A percentile compares a stretch with the other conserved stretches of the same genome.
These are phyloP conservation scores for Rhinella marina DNA, from an alignment of 2,797 vertebrate genomes.

Conservation along the genomic window DNA sequence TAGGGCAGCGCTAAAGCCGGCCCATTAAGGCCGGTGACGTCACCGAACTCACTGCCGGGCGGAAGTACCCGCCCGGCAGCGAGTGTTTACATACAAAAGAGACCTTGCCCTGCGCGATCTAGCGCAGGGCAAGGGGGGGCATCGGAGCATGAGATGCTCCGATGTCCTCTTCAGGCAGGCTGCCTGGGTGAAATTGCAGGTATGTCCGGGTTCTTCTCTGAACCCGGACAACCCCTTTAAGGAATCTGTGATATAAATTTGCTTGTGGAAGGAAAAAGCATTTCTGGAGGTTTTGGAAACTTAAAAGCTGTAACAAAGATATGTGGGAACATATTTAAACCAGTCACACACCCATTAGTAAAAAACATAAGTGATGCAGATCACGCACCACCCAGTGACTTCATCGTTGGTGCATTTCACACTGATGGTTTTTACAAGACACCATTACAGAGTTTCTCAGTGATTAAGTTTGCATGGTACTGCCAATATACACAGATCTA, in stretches of 20 bases:
- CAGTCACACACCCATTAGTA: conserved; percentile 43
- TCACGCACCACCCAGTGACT: conserved; percentile 33
- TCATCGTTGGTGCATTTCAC: conserved; percentile 2
- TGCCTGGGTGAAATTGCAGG: too few species aligned
- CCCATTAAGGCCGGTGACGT: too few species aligned
- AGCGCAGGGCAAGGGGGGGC: too few species aligned
- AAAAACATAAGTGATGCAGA: conserved; percentile 18
- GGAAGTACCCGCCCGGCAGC: too few species aligned
- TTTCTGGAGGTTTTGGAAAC: background rate
- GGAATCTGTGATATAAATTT: background rate
- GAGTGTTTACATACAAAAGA: too few species aligned
- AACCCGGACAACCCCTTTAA: too few species aligned
- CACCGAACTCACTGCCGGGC: too few species aligned
- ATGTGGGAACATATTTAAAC: conserved; percentile 13
- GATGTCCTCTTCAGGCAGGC: too few species aligned
- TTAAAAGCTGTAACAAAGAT: conserved; percentile 19
- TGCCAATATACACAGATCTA: conserved; percentile 18
- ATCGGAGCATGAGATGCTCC: too few species aligned
- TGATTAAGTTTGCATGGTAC: background rate
- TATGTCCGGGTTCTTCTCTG: too few species aligned
- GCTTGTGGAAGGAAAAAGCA: background rate
- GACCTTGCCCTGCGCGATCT: too few species aligned
- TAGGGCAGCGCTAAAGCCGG: too few species aligned
- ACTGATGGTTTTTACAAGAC: conserved; percentile 26
- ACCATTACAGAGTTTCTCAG: background rate